Base-by-base conservation (phyloP, 2,888 invertebrate genomes). In the Heterodera filipjevi region DNA sequence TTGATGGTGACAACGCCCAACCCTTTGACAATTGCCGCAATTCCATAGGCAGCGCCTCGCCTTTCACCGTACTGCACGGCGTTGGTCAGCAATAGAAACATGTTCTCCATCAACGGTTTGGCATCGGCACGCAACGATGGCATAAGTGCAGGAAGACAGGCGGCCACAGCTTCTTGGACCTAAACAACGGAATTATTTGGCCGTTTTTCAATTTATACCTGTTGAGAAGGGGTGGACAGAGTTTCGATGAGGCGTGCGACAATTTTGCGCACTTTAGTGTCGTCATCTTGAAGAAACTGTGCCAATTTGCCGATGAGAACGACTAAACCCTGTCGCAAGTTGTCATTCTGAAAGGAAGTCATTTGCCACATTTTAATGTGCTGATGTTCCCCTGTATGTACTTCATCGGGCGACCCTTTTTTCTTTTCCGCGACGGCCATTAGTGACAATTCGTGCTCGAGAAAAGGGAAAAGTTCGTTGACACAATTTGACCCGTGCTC, bases 81-180 rank as follows among this genome's bases (percentile, higher is more conserved):
- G 83, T 95, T 95, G 33, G 96, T 92, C 70, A 97, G 91, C 80
- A 95, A 93, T 86, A 94, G 93, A 89, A 96, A 92, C 53, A 99
- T 92, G 89, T 94, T 94, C 88, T 94, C 93, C 73, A 97, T 93
- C 86, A 96, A 93, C 77, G 93, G 92, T 0, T 95, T 94, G 3
- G 96, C 95, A 87, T 96, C 95, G 68, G 94, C 94, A 90, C 94
- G 95, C 32, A 99, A 93, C 0, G 95, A 94, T 0, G 95, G 94
- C 83, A 98, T 95, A 80, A 99, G 91, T 86, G 95, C 94, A 0
- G 97, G 96, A 81, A 99, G 91, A 89, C 98, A 99, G 90, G 95
- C 95, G 70, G 96, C 95, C 0, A 98, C 97, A 0, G 98, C 95
- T 90, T 96, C 96, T 92, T 99, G 98, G 0, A 98, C 96, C 93